phyloP scores from a whole-genome alignment of 2,113 vertebrate genomes.

The Phyllopteryx taeniolatus region DNA sequence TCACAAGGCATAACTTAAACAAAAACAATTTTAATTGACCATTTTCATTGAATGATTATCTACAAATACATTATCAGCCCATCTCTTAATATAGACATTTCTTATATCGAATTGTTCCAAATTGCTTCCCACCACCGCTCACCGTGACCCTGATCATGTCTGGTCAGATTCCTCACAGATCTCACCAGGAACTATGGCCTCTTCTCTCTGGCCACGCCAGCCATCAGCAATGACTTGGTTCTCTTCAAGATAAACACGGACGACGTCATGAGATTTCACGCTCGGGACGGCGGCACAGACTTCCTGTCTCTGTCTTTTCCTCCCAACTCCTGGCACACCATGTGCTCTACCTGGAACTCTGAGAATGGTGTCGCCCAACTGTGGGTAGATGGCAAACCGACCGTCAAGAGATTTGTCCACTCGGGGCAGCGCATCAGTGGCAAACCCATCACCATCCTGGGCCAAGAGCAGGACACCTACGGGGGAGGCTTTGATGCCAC shows the following conservation, averaged over 20 bases:
- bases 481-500: conserved; percentile 12
- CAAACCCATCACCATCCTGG: conserved; percentile 20
- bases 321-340: conserved; percentile 37
- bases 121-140: background rate
- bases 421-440: conserved; percentile 11
- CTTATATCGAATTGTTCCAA: background rate
- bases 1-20: too few species aligned
- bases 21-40: too few species aligned
- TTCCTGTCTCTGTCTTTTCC: conserved; percentile 20
- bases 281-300: rapidly evolving
- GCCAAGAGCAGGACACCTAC: conserved; percentile 40
- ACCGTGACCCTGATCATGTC: background rate
- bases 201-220: conserved; percentile 30
- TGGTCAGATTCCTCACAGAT: conserved; percentile 41
- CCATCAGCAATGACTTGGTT: conserved; percentile 12
- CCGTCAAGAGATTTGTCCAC: conserved; percentile 30
- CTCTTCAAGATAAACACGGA: conserved; percentile 11
- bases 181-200: conserved; percentile 18
- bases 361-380: conserved; percentile 32
- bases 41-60: too few species aligned
- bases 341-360: conserved; percentile 45
- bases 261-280: background rate
- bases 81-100: too few species aligned
- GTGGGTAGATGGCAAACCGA: conserved; percentile 45
- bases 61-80: too few species aligned